phyloP scores from a whole-genome alignment of 2,113 vertebrate genomes.

The Clarias batrachus region DNA sequence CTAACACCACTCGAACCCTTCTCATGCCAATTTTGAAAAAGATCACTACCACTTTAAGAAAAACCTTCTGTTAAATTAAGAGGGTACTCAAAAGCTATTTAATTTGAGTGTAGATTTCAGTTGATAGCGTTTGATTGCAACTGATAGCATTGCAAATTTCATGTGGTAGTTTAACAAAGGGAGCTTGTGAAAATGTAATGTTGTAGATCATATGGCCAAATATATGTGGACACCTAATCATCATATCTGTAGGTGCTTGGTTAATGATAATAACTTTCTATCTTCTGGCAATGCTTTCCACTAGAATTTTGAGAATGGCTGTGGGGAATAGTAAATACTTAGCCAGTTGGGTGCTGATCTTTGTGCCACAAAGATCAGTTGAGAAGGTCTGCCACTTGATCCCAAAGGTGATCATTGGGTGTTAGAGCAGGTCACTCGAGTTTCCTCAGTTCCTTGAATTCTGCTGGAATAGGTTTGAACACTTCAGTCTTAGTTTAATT shows the following conservation, averaged over 20 bases:
- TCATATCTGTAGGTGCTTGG: background rate
- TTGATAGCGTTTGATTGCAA: background rate
- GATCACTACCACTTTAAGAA: background rate
- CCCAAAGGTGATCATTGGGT: background rate
- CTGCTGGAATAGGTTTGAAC: background rate
- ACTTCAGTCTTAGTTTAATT: background rate
- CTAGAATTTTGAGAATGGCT: background rate
- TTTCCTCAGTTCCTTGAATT: background rate
- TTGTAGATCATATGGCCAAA: background rate
- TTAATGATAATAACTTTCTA: background rate
- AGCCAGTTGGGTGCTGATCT: background rate
- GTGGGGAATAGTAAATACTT: background rate
- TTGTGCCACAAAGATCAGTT: too few species aligned
- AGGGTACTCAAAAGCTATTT: background rate
- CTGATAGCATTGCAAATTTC: background rate
- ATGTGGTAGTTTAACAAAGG: background rate
- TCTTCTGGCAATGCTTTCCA: background rate
- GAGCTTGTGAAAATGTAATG: background rate
- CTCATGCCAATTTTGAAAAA: conserved; percentile 13
- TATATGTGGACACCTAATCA: background rate
- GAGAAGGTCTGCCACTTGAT: background rate
- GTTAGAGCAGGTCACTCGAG: background rate
- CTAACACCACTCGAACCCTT: background rate
- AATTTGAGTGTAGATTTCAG: background rate
- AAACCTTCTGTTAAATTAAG: background rate